phyloP scores from a whole-genome alignment of 2,113 vertebrate species.

The Herpetotheres cachinnans region DNA sequence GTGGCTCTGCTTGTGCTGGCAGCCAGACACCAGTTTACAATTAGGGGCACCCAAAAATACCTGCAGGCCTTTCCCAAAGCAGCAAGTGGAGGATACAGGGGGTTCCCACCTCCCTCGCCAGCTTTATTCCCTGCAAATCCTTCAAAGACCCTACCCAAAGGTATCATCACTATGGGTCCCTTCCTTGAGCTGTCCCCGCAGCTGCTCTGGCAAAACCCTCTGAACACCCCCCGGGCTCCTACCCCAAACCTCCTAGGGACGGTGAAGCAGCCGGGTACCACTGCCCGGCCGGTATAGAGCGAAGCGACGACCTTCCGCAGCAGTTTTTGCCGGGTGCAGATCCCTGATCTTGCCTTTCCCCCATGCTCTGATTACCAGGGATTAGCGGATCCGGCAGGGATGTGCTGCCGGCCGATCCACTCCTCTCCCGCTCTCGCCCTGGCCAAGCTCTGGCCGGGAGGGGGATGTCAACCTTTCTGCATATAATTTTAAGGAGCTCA shows the following conservation, averaged over 20 bases:
- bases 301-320: fast-evolving
- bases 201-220: not conserved
- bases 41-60: not conserved
- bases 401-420: fast-evolving
- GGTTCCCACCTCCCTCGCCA: not conserved
- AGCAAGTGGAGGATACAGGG: not conserved
- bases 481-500: slow-evolving; percentile 62
- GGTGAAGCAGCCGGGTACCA: not conserved
- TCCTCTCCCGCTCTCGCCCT: not conserved
- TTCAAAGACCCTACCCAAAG: not conserved
- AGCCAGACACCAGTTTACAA: not conserved
- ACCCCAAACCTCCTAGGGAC: not conserved
- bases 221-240: fast-evolving
- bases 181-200: not conserved
- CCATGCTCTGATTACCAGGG: fast-evolving
- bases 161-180: not conserved
- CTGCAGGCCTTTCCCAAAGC: not conserved
- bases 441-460: not conserved
- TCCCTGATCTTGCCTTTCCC: not conserved
- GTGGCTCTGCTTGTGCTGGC: not conserved
- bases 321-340: not conserved
- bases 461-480: not conserved
- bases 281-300: fast-evolving
- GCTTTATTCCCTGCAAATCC: not conserved
- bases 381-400: not conserved